A percentile compares a stretch with the other conserved stretches of the same genome.
Conservation (phyloP, 2,888 invertebrate genomes). For the Lasioglossum zephyrum region DNA sequence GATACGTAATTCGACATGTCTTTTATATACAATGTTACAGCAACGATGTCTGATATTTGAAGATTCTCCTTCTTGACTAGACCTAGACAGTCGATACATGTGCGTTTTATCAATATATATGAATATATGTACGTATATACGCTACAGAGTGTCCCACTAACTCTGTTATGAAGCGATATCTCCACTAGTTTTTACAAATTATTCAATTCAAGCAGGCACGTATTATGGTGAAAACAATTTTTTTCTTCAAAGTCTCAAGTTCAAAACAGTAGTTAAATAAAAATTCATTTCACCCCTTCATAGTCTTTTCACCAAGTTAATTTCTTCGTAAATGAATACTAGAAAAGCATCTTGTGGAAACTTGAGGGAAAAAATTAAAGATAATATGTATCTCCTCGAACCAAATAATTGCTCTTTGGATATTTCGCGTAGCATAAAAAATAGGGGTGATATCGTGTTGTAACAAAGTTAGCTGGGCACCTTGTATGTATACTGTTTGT, state of each 20-base stretch:
- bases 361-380: not conserved
- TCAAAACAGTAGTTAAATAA: too few relatives aligned
- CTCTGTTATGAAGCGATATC: not conserved
- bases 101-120: constrained; percentile 26
- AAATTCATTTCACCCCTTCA: too few relatives aligned
- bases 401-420: not conserved
- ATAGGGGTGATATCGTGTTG: not conserved
- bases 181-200: not conserved
- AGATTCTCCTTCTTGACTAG: constrained; percentile 81
- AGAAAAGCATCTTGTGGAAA: not conserved
- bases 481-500: not conserved
- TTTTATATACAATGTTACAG: constrained; percentile 93
- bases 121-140: not conserved
- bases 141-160: not conserved
- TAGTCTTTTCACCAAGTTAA: too few relatives aligned
- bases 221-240: not conserved
- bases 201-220: not conserved
- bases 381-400: too few relatives aligned
- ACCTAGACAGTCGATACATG: constrained; percentile 68
- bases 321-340: not conserved
- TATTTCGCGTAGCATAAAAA: not conserved
- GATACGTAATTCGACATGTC: constrained; percentile 92
- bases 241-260: not conserved
- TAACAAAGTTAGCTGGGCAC: not conserved
- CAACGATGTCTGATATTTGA: constrained; percentile 88